phyloP scores from a whole-genome alignment of 2,113 vertebrate genomes.

The Aphyosemion australe region DNA sequence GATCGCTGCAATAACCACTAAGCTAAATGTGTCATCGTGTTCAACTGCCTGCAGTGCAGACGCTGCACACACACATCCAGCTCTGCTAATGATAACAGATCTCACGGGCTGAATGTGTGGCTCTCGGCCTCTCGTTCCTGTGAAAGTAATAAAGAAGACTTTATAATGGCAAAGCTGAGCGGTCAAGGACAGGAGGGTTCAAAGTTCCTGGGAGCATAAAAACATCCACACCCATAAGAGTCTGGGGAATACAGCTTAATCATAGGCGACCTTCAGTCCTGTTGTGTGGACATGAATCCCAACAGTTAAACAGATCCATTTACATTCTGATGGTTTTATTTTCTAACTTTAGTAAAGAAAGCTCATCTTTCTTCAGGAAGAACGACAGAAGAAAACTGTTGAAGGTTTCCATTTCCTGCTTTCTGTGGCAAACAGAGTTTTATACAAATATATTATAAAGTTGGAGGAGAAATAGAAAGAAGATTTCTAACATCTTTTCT shows the following conservation, averaged over 20 bases:
- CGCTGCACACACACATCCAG: too few relatives aligned
- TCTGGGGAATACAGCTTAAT: slow-evolving; percentile 23
- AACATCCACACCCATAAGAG: slow-evolving; percentile 1
- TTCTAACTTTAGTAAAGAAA: too few relatives aligned
- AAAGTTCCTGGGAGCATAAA: slow-evolving; percentile 37
- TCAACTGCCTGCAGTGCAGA: slow-evolving; percentile 11
- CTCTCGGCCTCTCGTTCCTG: not conserved
- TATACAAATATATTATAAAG: too few relatives aligned
- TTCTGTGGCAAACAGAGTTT: too few relatives aligned
- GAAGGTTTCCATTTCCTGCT: too few relatives aligned
- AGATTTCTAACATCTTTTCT: too few relatives aligned
- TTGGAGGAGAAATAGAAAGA: too few relatives aligned
- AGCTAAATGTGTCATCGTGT: slow-evolving; percentile 7
- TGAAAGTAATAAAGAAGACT: slow-evolving; percentile 37
- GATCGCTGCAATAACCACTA: slow-evolving; percentile 29
- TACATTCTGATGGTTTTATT: too few relatives aligned
- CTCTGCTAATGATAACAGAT: slow-evolving; percentile 5
- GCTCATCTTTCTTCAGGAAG: too few relatives aligned
- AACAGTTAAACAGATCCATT: too few relatives aligned
- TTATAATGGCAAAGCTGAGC: slow-evolving; percentile 38
- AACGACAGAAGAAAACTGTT: too few relatives aligned
- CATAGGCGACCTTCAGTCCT: not conserved
- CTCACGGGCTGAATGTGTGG: not conserved
- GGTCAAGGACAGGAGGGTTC: slow-evolving; percentile 42
- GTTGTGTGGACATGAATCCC: too few relatives aligned